Evolutionary conservation across 2,888 invertebrate genomes (phyloP).

Genomic region (Acanthosoma haemorrhoidale): DNA sequence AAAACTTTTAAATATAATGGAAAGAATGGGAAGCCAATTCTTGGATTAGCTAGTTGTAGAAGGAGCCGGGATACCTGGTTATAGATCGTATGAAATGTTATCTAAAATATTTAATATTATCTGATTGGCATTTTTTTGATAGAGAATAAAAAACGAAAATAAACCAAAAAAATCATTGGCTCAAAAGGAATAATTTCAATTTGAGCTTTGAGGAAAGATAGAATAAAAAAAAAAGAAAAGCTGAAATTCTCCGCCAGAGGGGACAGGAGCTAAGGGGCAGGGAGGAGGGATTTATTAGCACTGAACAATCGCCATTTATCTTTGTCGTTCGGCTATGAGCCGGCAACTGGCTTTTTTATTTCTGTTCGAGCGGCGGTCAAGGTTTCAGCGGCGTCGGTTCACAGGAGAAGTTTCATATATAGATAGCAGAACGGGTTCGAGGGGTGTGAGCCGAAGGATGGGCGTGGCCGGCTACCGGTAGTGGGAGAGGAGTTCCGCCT

Average conservation of each 20-base stretch:
- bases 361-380: slow-evolving; percentile 13
- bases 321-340: slow-evolving; percentile 19
- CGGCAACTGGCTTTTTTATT: not conserved
- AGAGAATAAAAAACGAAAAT: too few relatives aligned
- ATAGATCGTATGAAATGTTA: too few relatives aligned
- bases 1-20: too few relatives aligned
- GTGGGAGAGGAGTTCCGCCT: too few relatives aligned
- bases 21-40: too few relatives aligned
- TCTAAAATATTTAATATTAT: too few relatives aligned
- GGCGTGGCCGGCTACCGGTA: not conserved
- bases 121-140: too few relatives aligned
- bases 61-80: too few relatives aligned
- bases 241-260: not conserved
- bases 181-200: slow-evolving; percentile 22
- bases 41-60: too few relatives aligned
- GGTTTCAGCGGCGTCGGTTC: slow-evolving; percentile 15
- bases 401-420: too few relatives aligned
- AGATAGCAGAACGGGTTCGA: not conserved
- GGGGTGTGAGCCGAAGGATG: not conserved
- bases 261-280: not conserved
- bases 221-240: slow-evolving; percentile 16
- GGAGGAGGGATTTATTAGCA: slow-evolving; percentile 22
- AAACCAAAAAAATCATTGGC: not conserved
- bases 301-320: slow-evolving; percentile 11
- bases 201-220: slow-evolving; percentile 13